Conservation (phyloP, 2,888 invertebrate genomes). For the Drosophila helvetica region DNA sequence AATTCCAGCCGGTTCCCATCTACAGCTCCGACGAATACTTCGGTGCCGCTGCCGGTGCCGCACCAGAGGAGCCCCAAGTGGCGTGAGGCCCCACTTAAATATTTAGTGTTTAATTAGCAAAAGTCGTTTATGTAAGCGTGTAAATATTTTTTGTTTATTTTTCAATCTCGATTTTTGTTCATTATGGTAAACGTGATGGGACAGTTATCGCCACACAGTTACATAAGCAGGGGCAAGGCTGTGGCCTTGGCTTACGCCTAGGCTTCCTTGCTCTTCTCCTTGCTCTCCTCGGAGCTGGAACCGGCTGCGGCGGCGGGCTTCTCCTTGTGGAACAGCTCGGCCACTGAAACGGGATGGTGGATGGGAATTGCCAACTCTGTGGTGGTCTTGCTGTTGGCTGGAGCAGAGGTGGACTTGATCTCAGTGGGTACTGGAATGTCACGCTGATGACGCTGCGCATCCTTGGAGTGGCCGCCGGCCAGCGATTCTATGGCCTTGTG, state of each 20-base stretch:
- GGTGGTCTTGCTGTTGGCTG: conserved; percentile 25
- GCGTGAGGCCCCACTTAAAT: conserved; percentile 4
- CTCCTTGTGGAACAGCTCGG: conserved; percentile 72
- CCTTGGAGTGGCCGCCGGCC: background rate
- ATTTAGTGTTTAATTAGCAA: conserved; percentile 34
- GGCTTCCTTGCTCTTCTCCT: conserved; percentile 39
- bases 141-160: conserved; percentile 42
- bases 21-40: conserved; percentile 83
- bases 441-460: conserved; percentile 53
- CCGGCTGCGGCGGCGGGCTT: conserved; percentile 17
- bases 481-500: background rate
- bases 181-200: conserved; percentile 29
- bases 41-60: conserved; percentile 38
- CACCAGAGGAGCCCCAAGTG: background rate
- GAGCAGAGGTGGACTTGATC: conserved; percentile 51
- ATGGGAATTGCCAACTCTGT: conserved; percentile 22
- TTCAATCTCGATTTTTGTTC: conserved; percentile 19
- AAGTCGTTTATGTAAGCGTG: conserved; percentile 31
- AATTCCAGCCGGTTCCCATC: conserved; percentile 80
- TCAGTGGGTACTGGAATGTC: conserved; percentile 81
- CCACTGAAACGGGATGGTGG: conserved; percentile 50
- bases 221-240: background rate
- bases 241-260: conserved; percentile 13
- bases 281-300: conserved; percentile 51
- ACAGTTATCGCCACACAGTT: conserved; percentile 14